Evolutionary conservation across 2,888 invertebrate genomes (phyloP), one percentile per base, ranked within the genome.

Genomic region (Caprella mutica): DNA sequence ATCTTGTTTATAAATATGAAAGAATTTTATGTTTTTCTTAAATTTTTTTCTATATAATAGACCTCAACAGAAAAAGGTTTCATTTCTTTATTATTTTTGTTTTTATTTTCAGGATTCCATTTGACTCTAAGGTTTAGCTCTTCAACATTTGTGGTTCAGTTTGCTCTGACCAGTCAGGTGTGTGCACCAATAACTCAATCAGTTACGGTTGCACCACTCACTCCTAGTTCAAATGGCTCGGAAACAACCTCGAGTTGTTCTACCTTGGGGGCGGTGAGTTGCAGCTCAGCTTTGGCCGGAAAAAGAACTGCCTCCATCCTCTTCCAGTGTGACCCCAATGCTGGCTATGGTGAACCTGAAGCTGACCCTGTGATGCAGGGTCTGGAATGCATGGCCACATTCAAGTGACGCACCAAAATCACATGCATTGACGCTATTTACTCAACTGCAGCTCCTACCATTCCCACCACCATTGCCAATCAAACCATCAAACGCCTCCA

Each of bases 371-470:
- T 56, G 14, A 63, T 63, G 62, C 29, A 43, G n/a, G 29, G n/a
- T 14, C 9, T 54, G 5, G 14, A 52, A 14, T 62, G 62, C 46
- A 23, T 27, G 17, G 56, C 59, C 24, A 27, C 57, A 21, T 63
- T 63, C 33, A 48, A 24, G 6, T 63, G 62, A 59, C 43, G 44
- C n/a, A 63, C 62, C 1, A 63, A 63, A 51, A 17, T 63, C 12
- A 63, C 62, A 3, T 63, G 62, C 27, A 43, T 63, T 21, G 62
- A 59, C 33, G 54, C 39, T 5, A 51, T 63, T 30, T 63, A 63
- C n/a, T n/a, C n/a, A n/a, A n/a, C n/a, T 24, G 5, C 42, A 17
- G 6, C 26, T 17, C 23, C 35, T 17, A 26, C 8, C 21, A n/a
- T 5, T 27, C 19, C 4, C n/a, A 27, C 30, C 12, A 4, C 39